A percentile compares a stretch with the other conserved stretches of the same genome.
These are phyloP conservation scores for Drosophila longiperda DNA, from an alignment of 2,888 invertebrate genomes.

Conservation along the genomic window DNA sequence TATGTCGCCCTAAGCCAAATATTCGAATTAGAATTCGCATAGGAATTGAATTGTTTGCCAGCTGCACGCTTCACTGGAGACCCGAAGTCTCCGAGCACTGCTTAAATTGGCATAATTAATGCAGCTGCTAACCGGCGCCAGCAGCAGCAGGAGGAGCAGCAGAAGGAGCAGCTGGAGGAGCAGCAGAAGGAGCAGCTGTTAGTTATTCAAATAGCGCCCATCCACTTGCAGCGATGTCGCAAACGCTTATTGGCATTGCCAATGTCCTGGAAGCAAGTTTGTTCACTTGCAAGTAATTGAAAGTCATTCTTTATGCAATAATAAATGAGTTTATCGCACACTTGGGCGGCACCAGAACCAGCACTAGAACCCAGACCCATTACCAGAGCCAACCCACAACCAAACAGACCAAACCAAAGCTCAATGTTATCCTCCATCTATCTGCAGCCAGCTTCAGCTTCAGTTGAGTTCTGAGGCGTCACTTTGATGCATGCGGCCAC, in stretches of 20 bases:
- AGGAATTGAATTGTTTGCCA: constrained; percentile 25
- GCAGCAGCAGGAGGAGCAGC: constrained; percentile 10
- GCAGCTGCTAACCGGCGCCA: constrained; percentile 54
- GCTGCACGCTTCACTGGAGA: constrained; percentile 6
- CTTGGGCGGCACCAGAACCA: constrained; percentile 51
- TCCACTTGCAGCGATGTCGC: not conserved
- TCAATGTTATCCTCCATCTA: constrained; percentile 14
- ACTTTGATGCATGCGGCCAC: constrained; percentile 72
- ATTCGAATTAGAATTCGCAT: constrained; percentile 70
- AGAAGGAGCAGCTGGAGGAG: too few species aligned
- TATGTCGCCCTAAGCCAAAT: constrained; percentile 60
- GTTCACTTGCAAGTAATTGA: constrained; percentile 81
- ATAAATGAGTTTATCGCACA: constrained; percentile 79
- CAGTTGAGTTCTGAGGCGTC: constrained; percentile 57
- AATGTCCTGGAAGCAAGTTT: constrained; percentile 80
- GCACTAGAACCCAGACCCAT: not conserved
- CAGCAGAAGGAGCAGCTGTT: constrained; percentile 33
- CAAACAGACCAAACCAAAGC: not conserved
- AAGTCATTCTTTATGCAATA: constrained; percentile 81
- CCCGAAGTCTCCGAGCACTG: constrained; percentile 6
- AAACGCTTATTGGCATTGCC: constrained; percentile 76
- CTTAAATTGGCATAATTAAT: constrained; percentile 75
- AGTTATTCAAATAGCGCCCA: constrained; percentile 24
- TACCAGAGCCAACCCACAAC: not conserved
- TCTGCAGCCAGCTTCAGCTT: constrained; percentile 53